Evolutionary conservation across 2,797 vertebrate species (phyloP).

Genomic region (Loriculus beryllinus): DNA sequence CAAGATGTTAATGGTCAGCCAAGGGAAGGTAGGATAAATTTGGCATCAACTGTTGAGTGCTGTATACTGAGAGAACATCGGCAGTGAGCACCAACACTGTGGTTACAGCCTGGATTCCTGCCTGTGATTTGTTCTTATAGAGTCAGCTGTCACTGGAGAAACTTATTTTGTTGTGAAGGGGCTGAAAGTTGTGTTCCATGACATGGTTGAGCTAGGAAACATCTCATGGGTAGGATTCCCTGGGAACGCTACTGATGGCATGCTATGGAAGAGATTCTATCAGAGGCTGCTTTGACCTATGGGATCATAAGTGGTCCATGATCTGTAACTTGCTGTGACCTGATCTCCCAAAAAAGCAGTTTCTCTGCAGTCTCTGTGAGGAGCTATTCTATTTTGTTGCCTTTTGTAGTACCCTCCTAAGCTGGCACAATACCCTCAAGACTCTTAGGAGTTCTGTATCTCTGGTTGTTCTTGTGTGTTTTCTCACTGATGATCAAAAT

Average conservation of each 20-base stretch:
- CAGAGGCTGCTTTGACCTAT: background rate
- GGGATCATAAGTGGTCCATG: background rate
- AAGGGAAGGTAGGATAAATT: background rate
- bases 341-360: background rate
- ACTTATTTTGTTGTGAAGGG: background rate
- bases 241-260: background rate
- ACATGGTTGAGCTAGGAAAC: background rate
- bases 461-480: background rate
- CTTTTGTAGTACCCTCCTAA: background rate
- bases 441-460: background rate
- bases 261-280: background rate
- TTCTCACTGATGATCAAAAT: background rate
- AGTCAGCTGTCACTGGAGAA: background rate
- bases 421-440: background rate
- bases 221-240: background rate
- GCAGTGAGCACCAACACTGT: rapidly evolving
- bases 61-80: background rate
- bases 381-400: background rate
- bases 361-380: background rate
- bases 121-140: background rate
- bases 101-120: background rate
- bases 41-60: background rate
- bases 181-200: background rate
- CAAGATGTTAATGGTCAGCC: background rate
- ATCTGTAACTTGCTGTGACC: background rate